A percentile compares a stretch with the other conserved stretches of the same genome.
phyloP scores from a whole-genome alignment of 2,888 invertebrate genomes.

The Oxycera nigricornis region DNA sequence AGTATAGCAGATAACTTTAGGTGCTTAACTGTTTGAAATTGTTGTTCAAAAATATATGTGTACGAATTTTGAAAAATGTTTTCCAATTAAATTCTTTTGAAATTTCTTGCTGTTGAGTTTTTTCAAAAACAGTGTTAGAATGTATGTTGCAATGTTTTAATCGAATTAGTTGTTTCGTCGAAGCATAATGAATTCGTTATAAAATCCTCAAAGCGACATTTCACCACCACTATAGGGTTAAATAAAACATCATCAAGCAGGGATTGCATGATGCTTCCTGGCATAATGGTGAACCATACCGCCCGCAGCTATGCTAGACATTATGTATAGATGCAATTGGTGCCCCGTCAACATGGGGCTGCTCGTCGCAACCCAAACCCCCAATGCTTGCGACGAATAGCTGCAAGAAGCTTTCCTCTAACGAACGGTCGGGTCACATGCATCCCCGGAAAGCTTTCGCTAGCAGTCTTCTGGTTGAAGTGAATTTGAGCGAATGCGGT shows the following conservation, averaged over 20 bases:
- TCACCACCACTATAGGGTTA: too few relatives aligned
- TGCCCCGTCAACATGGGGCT: background rate
- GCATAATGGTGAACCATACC: background rate
- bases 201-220: too few relatives aligned
- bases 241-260: background rate
- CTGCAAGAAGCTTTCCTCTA: slow-evolving; percentile 38
- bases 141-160: too few relatives aligned
- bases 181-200: too few relatives aligned
- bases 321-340: background rate
- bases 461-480: slow-evolving; percentile 38
- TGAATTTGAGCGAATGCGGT: slow-evolving; percentile 34
- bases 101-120: too few relatives aligned
- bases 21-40: too few relatives aligned
- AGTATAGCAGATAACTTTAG: too few relatives aligned
- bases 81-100: too few relatives aligned
- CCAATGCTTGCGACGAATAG: slow-evolving; percentile 16
- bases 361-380: slow-evolving; percentile 16
- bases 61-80: too few relatives aligned
- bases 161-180: too few relatives aligned
- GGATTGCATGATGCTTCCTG: background rate
- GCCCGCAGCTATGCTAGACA: background rate
- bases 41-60: too few relatives aligned
- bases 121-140: too few relatives aligned
- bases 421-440: slow-evolving; percentile 25
- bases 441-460: slow-evolving; percentile 38